Evolutionary conservation across 2,888 invertebrate species (phyloP), one percentile per base, ranked within the genome.

Genomic region (Lamellibrachia satsuma): DNA sequence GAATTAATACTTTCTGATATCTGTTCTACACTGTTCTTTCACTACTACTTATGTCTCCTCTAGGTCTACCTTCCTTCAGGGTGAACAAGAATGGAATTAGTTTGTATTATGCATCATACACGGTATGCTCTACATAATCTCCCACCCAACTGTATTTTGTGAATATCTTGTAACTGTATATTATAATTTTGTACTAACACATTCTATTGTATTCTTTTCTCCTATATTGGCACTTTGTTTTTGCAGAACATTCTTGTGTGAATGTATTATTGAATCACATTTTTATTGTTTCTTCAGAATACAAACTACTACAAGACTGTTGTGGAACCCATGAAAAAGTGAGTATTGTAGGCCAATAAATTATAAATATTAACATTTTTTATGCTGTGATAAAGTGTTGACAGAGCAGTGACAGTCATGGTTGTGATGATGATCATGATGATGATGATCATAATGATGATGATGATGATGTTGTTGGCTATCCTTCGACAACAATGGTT

Each of bases 311-410:
- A 96, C 92, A 96, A 95, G 93, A 95, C 96, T 22, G 93, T 96
- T 51, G 94, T 95, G 75, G 96, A 96, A 90, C 96, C 96, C 52
- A 95, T 96, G 94, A 96, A 95, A 95, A 96, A 95, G 96, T 96
- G 75, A 75, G 93, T 95, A 95, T 95, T 75, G 75, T 75, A 6
- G 15, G 22, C 75, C 75, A 90, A 75, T 51, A 22, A 15, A 52
- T 27, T 52, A 51, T 60, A 60, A 39, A 39, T 39, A 39, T 39
- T 39, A 39, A 39, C 0, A 39, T 1, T 0, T 0, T 39, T 39
- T 39, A 39, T 39, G 39, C 39, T 39, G 39, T 39, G 39, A 39
- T 39, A 39, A 39, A 39, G 39, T 39, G 39, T 39, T 39, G 39
- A 39, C 39, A 39, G 39, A 39, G 39, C 0, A 39, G 39, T 39